These are phyloP conservation scores for Sisyra terminalis DNA, from an alignment of 2,888 invertebrate species.

Conservation along the genomic window DNA sequence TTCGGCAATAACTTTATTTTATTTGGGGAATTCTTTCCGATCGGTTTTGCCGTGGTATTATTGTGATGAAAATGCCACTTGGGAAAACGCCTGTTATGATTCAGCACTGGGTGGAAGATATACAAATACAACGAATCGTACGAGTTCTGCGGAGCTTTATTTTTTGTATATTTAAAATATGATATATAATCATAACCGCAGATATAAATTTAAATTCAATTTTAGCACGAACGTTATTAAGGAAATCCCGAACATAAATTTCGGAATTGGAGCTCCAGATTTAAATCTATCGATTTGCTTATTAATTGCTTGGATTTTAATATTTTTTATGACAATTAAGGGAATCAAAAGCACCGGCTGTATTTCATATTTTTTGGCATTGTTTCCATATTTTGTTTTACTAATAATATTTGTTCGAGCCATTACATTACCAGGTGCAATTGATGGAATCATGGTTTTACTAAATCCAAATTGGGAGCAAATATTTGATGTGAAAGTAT, in stretches of 20 bases:
- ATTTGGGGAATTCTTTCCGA: constrained; percentile 54
- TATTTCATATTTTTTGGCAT: constrained; percentile 51
- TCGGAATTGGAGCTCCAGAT: constrained; percentile 37
- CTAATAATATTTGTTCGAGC: constrained; percentile 39
- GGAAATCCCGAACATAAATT: constrained; percentile 28
- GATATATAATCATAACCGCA: not conserved
- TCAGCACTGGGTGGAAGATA: constrained; percentile 9
- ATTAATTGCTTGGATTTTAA: constrained; percentile 31
- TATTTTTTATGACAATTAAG: constrained; percentile 33
- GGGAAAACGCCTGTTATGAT: constrained; percentile 24
- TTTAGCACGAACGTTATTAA: constrained; percentile 33
- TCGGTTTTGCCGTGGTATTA: constrained; percentile 53
- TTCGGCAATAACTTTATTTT: constrained; percentile 56
- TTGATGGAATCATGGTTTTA: constrained; percentile 43
- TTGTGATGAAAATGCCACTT: constrained; percentile 35
- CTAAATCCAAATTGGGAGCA: constrained; percentile 46
- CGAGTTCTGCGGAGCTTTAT: constrained; percentile 32
- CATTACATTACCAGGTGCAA: constrained; percentile 39
- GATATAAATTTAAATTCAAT: not conserved
- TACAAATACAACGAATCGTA: constrained; percentile 9
- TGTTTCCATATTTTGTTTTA: constrained; percentile 47
- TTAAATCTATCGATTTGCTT: constrained; percentile 35
- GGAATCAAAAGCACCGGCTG: constrained; percentile 43
- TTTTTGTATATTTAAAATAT: constrained; percentile 29
- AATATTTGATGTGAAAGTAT: constrained; percentile 37